Percentiles rank a stretch among this genome's conserved stretches.
These are phyloP conservation scores for Anthoscopus minutus DNA, from an alignment of 2,113 vertebrate genomes.

Conservation along the genomic window DNA sequence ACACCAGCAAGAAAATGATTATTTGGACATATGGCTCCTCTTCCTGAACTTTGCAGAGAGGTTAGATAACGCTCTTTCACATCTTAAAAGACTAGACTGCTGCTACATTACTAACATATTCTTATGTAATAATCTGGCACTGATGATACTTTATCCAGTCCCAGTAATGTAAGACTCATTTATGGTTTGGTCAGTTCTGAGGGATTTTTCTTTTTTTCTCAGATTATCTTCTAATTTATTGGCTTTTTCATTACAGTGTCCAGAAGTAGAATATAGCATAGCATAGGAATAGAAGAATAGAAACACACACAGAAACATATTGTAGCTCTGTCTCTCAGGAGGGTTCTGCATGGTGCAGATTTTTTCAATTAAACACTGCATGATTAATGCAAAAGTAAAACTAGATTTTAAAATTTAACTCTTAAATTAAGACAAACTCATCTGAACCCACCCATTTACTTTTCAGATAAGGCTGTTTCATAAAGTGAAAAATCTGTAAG, in stretches of 20 bases:
- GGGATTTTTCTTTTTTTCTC: not conserved
- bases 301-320: not conserved
- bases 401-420: not conserved
- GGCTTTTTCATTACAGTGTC: not conserved
- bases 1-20: slow-evolving; percentile 56
- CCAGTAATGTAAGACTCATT: not conserved
- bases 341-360: not conserved
- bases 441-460: not conserved
- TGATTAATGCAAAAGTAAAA: not conserved
- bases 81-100: slow-evolving; percentile 52
- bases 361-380: not conserved
- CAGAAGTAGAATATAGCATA: not conserved
- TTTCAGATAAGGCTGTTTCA: not conserved
- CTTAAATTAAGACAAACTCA: not conserved
- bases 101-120: slow-evolving; percentile 47
- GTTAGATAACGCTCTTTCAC: slow-evolving; percentile 59
- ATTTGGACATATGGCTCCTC: slow-evolving; percentile 65
- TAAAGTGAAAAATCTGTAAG: not conserved
- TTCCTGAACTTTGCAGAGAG: slow-evolving; percentile 49
- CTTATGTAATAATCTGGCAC: slow-evolving; percentile 33
- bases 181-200: not conserved
- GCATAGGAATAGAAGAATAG: not conserved
- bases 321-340: not conserved
- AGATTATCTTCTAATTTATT: slow-evolving; percentile 8
- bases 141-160: not conserved